Conservation (phyloP, 2,113 vertebrate species). For the Pseudolaguvia tuberculata region DNA sequence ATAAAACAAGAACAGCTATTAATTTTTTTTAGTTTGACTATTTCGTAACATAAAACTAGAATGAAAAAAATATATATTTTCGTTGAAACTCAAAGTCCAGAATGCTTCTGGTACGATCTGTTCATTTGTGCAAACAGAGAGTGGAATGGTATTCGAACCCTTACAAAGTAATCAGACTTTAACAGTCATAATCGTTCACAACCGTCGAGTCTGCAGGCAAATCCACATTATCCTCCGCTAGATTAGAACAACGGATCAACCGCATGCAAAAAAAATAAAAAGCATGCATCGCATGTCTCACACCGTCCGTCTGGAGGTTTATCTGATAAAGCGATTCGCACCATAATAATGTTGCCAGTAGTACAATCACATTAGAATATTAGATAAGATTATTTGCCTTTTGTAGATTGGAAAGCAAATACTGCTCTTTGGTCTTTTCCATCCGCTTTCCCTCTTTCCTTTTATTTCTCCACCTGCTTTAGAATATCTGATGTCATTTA, state of each 20-base stretch:
- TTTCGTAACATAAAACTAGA: too few species aligned
- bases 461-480: conserved; percentile 15
- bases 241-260: conserved; percentile 40
- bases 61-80: too few species aligned
- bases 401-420: conserved; percentile 51
- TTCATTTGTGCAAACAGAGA: conserved; percentile 25
- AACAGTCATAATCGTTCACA: conserved; percentile 21
- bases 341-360: conserved; percentile 48
- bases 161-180: conserved; percentile 24
- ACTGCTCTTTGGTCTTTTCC: conserved; percentile 26
- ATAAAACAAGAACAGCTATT: too few species aligned
- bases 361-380: conserved; percentile 54
- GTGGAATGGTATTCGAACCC: background rate
- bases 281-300: conserved; percentile 46
- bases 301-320: conserved; percentile 49
- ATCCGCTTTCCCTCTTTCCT: background rate
- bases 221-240: conserved; percentile 30
- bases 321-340: conserved; percentile 57
- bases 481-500: conserved; percentile 50
- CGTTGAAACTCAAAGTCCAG: too few species aligned
- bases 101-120: background rate
- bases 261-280: conserved; percentile 34
- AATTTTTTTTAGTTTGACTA: too few species aligned
- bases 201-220: conserved; percentile 44
- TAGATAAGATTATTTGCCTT: conserved; percentile 55